Evolutionary conservation across 2,113 vertebrate genomes (phyloP).

Genomic region (rabbit (Oryctolagus cuniculus)): mOryCun1.1 NC_091437.1:54334501-54335000

Average conservation of each 20-base stretch:
- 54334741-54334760: not conserved
- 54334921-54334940: not conserved
- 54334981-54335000: fast-evolving
- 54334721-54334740: not conserved
- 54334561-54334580: not conserved
- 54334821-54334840: not conserved
- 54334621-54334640: not conserved
- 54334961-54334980: fast-evolving
- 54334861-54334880: not conserved
- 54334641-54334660: not conserved
- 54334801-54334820: not conserved
- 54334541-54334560: not conserved
- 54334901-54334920: fast-evolving
- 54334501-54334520: not conserved
- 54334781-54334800: not conserved
- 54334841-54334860: not conserved
- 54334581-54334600: not conserved
- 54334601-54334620: not conserved
- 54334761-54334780: not conserved
- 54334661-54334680: not conserved
- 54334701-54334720: not conserved
- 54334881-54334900: fast-evolving
- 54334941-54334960: not conserved
- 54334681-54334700: not conserved
- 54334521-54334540: not conserved